phyloP scores from a whole-genome alignment of 2,797 vertebrate species.

The Phoxinus dragarum region DNA sequence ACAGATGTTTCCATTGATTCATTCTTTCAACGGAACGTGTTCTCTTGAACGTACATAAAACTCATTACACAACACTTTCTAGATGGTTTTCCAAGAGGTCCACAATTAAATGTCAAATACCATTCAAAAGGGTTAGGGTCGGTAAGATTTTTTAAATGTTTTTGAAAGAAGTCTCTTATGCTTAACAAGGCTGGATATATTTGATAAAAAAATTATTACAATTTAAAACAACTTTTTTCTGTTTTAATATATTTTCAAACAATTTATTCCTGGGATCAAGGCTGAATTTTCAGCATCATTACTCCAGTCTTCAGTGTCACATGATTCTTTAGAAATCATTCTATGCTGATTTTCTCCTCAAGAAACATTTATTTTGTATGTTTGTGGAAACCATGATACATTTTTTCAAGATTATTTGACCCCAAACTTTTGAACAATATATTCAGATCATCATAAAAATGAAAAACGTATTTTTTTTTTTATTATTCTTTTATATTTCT shows the following conservation, averaged over 20 bases:
- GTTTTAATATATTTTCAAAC: background rate
- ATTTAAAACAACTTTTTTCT: background rate
- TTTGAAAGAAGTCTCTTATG: too few relatives aligned
- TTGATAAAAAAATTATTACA: background rate
- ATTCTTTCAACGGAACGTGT: background rate
- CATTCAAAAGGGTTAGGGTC: background rate
- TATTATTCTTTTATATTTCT: too few relatives aligned
- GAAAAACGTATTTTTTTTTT: background rate
- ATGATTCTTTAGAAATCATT: background rate
- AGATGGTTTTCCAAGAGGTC: background rate
- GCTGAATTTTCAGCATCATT: background rate
- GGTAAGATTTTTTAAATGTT: background rate
- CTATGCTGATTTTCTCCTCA: background rate
- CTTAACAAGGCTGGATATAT: background rate
- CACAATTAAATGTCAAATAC: constrained; percentile 17
- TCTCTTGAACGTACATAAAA: constrained; percentile 30
- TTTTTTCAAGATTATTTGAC: background rate
- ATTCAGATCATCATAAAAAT: background rate
- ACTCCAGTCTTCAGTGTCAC: background rate
- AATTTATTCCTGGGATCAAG: background rate
- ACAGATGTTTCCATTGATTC: constrained; percentile 32
- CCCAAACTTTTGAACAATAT: background rate
- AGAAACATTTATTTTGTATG: background rate
- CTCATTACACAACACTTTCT: constrained; percentile 20
- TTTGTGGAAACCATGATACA: background rate